Base-by-base conservation (phyloP, 2,113 vertebrate genomes). In the Bubo scandiacus region DNA sequence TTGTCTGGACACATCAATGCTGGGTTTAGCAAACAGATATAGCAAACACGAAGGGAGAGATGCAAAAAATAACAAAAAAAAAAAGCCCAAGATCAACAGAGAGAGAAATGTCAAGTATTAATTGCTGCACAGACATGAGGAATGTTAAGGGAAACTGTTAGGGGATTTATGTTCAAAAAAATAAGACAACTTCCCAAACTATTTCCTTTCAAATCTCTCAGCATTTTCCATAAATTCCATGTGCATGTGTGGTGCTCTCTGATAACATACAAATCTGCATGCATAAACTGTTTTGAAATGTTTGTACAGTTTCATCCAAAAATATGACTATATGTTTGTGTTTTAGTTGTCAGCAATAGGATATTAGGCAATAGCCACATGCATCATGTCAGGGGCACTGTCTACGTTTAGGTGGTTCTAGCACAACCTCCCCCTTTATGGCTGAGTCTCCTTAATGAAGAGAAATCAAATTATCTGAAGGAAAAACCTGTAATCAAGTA, bases 231-330 rank as follows among this genome's bases (percentile, higher is more conserved):
- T 95, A 66, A 97, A 96, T 96, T 95, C 97, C 92, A 73, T 95
- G 91, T 80, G 91, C 79, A 13, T 97, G 94, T 96, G 91, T 96
- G 96, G 91, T 65, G 42, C 87, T 91, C 72, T 90, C 95, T 95
- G 96, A 96, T 96, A 97, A 96, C 94, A 94, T 70, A 96, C 92
- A 92, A 95, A 91, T 95, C 93, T 92, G 93, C 80, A 91, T 61
- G 86, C 87, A 86, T 96, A 97, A 97, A 97, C 96, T 97, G 91
- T 97, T 97, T 90, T 77, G 96, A 97, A 97, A 94, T 96, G 96
- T 97, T 97, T 97, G 94, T 94, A 86, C 51, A 88, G 82, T 83
- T 94, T 66, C 74, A 96, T 97, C 94, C 96, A 97, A 95, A 96
- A 96, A 91, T 82, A 82, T 91, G 95, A 96, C 96, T 89, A 15